phyloP scores from a whole-genome alignment of 2,888 invertebrate genomes.

The Apamea sordens region DNA sequence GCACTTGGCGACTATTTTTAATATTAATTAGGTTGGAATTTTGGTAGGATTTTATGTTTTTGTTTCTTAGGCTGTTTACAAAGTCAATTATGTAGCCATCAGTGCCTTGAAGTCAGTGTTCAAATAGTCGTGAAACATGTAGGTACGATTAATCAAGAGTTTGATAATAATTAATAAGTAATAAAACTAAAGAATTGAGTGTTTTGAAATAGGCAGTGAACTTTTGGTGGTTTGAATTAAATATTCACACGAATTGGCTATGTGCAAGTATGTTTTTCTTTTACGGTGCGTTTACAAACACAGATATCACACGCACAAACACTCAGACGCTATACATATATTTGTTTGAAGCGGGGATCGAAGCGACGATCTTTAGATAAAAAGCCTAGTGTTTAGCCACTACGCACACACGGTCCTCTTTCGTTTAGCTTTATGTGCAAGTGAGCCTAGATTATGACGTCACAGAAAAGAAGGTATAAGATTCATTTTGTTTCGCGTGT shows the following conservation, averaged over 20 bases:
- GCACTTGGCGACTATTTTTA: not conserved
- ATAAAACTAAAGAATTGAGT: slow-evolving; percentile 35
- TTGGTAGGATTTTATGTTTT: slow-evolving; percentile 6
- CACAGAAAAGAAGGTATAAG: slow-evolving; percentile 11
- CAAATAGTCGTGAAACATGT: slow-evolving; percentile 1
- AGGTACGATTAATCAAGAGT: not conserved
- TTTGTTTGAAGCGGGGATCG: not conserved
- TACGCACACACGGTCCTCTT: not conserved
- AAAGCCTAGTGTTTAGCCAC: not conserved
- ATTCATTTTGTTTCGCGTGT: not conserved
- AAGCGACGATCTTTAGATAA: not conserved
- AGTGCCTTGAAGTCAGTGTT: not conserved
- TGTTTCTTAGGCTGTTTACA: not conserved
- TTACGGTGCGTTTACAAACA: slow-evolving; percentile 18
- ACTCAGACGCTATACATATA: not conserved
- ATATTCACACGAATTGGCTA: not conserved
- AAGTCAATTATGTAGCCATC: not conserved
- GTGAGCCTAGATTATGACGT: slow-evolving; percentile 27
- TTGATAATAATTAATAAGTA: not conserved
- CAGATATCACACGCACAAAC: slow-evolving; percentile 10
- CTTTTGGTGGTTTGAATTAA: slow-evolving; percentile 34
- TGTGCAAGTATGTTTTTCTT: slow-evolving; percentile 1
- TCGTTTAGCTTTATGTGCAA: not conserved
- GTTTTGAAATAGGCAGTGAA: slow-evolving; percentile 48
- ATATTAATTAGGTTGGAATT: slow-evolving; percentile 10